Conservation (phyloP, 2,888 invertebrate species). For the Sesia bembeciformis region DNA sequence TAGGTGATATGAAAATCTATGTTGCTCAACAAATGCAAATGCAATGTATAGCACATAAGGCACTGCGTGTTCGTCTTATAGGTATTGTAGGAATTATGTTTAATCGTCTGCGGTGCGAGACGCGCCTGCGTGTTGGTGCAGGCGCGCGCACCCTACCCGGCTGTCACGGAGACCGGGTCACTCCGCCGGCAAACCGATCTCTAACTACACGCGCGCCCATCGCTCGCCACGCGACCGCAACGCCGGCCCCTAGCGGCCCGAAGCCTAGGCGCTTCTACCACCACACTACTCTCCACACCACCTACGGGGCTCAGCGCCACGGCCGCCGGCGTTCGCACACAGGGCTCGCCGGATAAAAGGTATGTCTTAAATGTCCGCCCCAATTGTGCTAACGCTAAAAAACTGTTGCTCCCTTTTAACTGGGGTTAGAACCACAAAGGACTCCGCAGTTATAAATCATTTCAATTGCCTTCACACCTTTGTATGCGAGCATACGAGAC, state of each 20-base stretch:
- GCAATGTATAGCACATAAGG: slow-evolving; percentile 16
- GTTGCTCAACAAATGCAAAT: not conserved
- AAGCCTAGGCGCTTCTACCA: slow-evolving; percentile 61
- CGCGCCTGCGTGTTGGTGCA: slow-evolving; percentile 57
- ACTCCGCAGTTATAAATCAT: slow-evolving; percentile 10
- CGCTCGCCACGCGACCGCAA: slow-evolving; percentile 59
- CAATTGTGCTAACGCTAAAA: not conserved
- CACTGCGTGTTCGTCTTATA: slow-evolving; percentile 22
- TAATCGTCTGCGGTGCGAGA: slow-evolving; percentile 9
- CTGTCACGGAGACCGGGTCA: slow-evolving; percentile 40
- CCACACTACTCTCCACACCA: slow-evolving; percentile 32
- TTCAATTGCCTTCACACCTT: not conserved
- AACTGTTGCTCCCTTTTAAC: not conserved
- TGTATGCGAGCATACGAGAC: not conserved
- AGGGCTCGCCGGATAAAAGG: slow-evolving; percentile 61
- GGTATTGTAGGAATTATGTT: slow-evolving; percentile 11
- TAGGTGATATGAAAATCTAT: too few relatives aligned
- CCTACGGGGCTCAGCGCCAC: slow-evolving; percentile 40
- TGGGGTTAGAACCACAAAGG: not conserved
- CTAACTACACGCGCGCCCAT: slow-evolving; percentile 57
- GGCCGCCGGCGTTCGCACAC: slow-evolving; percentile 62
- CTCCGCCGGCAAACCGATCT: slow-evolving; percentile 66
- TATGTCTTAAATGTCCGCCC: slow-evolving; percentile 15
- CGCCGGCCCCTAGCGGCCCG: slow-evolving; percentile 70
- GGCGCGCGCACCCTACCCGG: slow-evolving; percentile 42